Evolutionary conservation across 2,888 invertebrate genomes (phyloP).

Genomic region (Mythimna ferrago): DNA sequence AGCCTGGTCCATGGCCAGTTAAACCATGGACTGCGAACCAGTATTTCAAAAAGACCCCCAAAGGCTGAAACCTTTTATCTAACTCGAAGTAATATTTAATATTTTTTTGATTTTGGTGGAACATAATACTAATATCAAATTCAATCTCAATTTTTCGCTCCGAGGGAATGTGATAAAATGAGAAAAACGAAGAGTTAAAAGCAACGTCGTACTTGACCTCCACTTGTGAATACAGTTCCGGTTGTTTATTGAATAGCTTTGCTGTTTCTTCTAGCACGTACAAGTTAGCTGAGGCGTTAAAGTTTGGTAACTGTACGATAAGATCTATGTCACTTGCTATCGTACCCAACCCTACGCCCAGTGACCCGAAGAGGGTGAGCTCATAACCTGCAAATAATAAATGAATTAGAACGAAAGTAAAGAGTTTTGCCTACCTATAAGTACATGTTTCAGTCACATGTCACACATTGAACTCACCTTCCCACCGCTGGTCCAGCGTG

Average conservation of each 20-base stretch:
- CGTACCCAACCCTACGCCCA: slow-evolving; percentile 57
- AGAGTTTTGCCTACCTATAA: too few relatives aligned
- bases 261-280: slow-evolving; percentile 33
- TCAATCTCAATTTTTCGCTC: slow-evolving; percentile 13
- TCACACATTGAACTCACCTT: neutral
- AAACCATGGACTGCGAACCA: slow-evolving; percentile 44
- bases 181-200: neutral
- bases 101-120: slow-evolving; percentile 21
- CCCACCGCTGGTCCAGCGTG: slow-evolving; percentile 19
- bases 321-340: slow-evolving; percentile 64
- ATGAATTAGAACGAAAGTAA: neutral
- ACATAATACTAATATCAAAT: neutral
- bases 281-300: neutral
- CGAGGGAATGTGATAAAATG: slow-evolving; percentile 31
- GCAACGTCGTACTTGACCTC: neutral
- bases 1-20: neutral
- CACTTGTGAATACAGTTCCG: slow-evolving; percentile 39
- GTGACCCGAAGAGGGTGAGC: slow-evolving; percentile 58
- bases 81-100: slow-evolving; percentile 50
- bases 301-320: slow-evolving; percentile 41
- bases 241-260: slow-evolving; percentile 37
- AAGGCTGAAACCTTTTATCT: slow-evolving; percentile 43
- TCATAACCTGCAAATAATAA: slow-evolving; percentile 46
- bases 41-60: slow-evolving; percentile 56
- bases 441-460: too few relatives aligned